Evolutionary conservation across 2,888 invertebrate species (phyloP).

Genomic region (Pammene fasciana): DNA sequence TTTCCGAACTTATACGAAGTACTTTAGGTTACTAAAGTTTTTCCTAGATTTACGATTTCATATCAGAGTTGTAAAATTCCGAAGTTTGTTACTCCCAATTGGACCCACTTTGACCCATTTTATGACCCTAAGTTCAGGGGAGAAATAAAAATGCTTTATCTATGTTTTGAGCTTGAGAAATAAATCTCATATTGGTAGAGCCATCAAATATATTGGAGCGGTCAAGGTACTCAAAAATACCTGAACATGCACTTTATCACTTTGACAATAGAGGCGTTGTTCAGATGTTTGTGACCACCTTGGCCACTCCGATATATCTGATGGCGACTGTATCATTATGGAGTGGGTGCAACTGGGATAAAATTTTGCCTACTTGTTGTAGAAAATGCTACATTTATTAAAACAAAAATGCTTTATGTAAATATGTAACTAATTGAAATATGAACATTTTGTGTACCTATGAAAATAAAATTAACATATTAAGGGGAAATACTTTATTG

Average conservation of each 20-base stretch:
- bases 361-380: neutral
- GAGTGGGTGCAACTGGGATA: slow-evolving; percentile 7
- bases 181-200: neutral
- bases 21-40: slow-evolving; percentile 15
- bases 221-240: no score
- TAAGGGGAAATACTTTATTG: slow-evolving; percentile 80
- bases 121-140: neutral
- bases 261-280: no score
- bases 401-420: slow-evolving; percentile 27
- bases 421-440: slow-evolving; percentile 36
- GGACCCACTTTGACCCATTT: neutral
- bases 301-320: no score
- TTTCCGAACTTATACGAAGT: slow-evolving; percentile 15
- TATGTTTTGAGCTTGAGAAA: neutral
- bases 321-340: neutral
- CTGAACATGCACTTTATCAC: no score
- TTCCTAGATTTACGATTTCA: slow-evolving; percentile 3
- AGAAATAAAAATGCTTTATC: neutral
- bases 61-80: slow-evolving; percentile 5
- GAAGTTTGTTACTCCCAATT: slow-evolving; percentile 7
- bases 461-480: slow-evolving; percentile 60
- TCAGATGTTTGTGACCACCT: no score
- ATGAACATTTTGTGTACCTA: slow-evolving; percentile 32
- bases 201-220: no score
- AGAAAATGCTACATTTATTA: slow-evolving; percentile 22